These are phyloP conservation scores for Lottia scabra DNA, from an alignment of 2,888 invertebrate genomes.

Conservation along the genomic window DNA sequence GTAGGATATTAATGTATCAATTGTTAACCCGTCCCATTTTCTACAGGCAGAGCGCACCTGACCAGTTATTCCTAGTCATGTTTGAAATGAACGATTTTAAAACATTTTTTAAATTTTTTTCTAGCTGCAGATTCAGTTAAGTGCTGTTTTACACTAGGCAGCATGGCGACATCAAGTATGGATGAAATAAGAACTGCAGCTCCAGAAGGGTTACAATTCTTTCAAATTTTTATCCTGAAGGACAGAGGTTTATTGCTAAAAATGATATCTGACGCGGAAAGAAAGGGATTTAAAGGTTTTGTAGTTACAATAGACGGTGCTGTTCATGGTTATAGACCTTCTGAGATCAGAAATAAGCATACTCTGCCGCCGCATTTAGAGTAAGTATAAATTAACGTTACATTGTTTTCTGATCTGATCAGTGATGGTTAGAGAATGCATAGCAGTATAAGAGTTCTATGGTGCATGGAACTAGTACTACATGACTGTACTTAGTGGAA, in stretches of 20 bases:
- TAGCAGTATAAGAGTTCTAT: no score
- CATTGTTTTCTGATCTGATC: no score
- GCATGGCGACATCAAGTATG: conserved; percentile 86
- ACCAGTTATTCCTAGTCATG: no score
- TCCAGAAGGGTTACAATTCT: conserved; percentile 80
- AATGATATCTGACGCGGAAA: conserved; percentile 83
- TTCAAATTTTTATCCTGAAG: conserved; percentile 88
- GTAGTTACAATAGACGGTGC: conserved; percentile 92
- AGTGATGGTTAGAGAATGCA: no score
- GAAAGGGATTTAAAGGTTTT: conserved; percentile 86
- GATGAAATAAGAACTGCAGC: conserved; percentile 85
- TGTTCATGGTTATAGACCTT: conserved; percentile 78
- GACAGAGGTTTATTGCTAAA: conserved; percentile 64
- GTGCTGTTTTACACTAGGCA: conserved; percentile 85
- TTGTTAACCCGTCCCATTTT: no score
- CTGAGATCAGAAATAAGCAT: no score
- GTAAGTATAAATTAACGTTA: no score
- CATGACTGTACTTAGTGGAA: no score
- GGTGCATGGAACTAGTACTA: no score
- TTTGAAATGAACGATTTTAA: not conserved
- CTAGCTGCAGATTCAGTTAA: conserved; percentile 83
- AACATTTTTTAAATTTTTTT: conserved; percentile 8
- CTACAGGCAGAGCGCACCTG: no score
- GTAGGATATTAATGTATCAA: no score
- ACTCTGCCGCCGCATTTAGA: no score